Base-by-base conservation (phyloP, 1,140 invertebrate genomes). In the Atta texana region DNA sequence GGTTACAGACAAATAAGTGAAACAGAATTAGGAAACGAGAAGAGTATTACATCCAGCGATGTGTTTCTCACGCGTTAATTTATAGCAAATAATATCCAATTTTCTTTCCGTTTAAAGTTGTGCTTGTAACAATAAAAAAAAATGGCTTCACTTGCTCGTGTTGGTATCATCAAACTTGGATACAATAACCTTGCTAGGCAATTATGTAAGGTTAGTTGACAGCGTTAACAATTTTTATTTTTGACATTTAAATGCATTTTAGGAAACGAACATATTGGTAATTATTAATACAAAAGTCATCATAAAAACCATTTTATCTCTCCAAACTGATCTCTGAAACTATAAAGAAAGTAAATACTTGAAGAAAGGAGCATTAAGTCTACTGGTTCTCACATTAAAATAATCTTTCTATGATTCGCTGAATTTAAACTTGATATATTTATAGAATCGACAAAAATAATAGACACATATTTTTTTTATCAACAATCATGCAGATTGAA, bases 141-240 rank as follows among this genome's bases (percentile, higher is more conserved):
- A 86, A 93, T 93, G 92, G 82, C 91, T 66, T 88, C 77, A 4
- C 77, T 89, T 7, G 74, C 90, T 8, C 76, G 71, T n/a, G n/a
- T 66, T 12, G 66, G 87, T 24, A 53, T 81, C 3, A 14, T 14
- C 8, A 92, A 81, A 63, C 1, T 86, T 0, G 86, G 53, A 63
- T 28, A 72, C 14, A 34, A 63, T 76, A 88, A 59, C 3, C 53
- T 63, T 59, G 82, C 78, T 44, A 74, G 71, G 51, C 80, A 91
- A 88, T 93, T 93, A 93, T 93, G 90, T 93, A 93, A 93, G 93
- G 93, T 93, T 92, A 92, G 93, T 44, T 78, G 39, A 44, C 57
- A 53, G 10, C 34, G 1, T 86, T 49, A 49, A 81, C 76, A 61
- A 39, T 61, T 72, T 71, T 71, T 59, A 51, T 59, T 86, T 61